These are phyloP conservation scores for Erebia palarica DNA, from an alignment of 2,888 invertebrate genomes.

Conservation along the genomic window DNA sequence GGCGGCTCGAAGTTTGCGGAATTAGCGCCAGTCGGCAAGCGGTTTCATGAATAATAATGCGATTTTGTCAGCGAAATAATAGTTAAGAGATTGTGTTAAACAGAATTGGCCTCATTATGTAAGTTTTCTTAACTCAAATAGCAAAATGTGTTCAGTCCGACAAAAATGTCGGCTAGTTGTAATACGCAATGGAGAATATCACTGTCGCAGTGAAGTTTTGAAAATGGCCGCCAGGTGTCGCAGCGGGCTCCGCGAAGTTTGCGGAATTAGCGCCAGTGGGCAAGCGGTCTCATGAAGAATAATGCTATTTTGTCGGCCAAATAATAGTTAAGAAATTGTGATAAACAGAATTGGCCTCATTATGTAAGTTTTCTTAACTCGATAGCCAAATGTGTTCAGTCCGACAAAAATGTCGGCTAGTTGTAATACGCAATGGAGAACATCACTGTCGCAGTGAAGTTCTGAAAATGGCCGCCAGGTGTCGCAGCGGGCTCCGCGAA, in stretches of 20 bases:
- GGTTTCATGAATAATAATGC: slow-evolving; percentile 52
- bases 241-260: slow-evolving; percentile 50
- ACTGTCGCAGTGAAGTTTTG: too few relatives aligned
- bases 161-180: too few relatives aligned
- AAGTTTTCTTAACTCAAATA: too few relatives aligned
- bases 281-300: slow-evolving; percentile 50
- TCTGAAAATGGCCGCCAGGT: slow-evolving; percentile 59
- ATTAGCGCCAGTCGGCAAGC: slow-evolving; percentile 50
- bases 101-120: too few relatives aligned
- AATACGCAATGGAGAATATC: neutral
- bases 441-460: neutral
- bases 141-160: too few relatives aligned
- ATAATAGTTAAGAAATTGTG: too few relatives aligned
- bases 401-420: neutral
- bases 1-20: slow-evolving; percentile 51
- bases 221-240: slow-evolving; percentile 65
- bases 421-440: neutral
- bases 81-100: too few relatives aligned
- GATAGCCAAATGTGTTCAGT: too few relatives aligned
- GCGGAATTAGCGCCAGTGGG: slow-evolving; percentile 51
- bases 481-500: slow-evolving; percentile 52
- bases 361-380: too few relatives aligned
- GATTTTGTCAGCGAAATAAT: slow-evolving; percentile 47
- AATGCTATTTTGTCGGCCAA: slow-evolving; percentile 48
- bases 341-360: too few relatives aligned